Evolutionary conservation across 2,888 invertebrate genomes (phyloP), one percentile per base, ranked within the genome.

Genomic region (Luperina testacea): DNA sequence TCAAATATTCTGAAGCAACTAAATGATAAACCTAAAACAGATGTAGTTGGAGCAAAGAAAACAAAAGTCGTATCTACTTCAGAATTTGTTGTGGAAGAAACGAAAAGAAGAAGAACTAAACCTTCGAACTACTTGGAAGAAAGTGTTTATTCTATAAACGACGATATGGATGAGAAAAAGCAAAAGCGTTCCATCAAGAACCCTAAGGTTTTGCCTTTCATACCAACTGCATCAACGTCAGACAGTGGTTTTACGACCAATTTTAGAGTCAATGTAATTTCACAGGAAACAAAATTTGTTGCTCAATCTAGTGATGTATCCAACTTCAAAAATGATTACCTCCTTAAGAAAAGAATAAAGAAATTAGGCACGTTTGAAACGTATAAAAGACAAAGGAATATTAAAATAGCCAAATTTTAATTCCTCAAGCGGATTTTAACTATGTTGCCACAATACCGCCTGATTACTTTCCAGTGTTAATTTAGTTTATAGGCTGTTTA

Each of bases 101-200:
- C 92, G 2, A 92, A 84, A 76, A 92, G 86, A 81, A 92, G 92
- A 63, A 94, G 90, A 85, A 94, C 91, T 77, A 96, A 95, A 87
- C 96, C 96, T 5, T 96, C 96, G 11, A 92, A 93, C 76, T 96
- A 94, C 87, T 91, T 97, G 80, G 97, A 97, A 93, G 94, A 96
- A 84, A 96, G 95, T 89, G 90, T 97, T 61, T 95, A 94, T 64
- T 75, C 61, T 85, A 83, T 96, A n/a, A 94, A 95, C 84, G 93
- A 94, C 42, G 88, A 92, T 13, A 80, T 85, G 15, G 83, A 87
- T 20, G 87, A 88, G 53, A 90, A 89, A 78, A 93, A 92, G 78
- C 89, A 88, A 67, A 94, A 93, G 75, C 76, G 77, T 24, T 85
- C 87, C 15, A 85, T 92, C 7, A 94, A 93, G 80, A 93, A 92